phyloP scores from a whole-genome alignment of 2,797 vertebrate species.

The Chrysocyon brachyurus region DNA sequence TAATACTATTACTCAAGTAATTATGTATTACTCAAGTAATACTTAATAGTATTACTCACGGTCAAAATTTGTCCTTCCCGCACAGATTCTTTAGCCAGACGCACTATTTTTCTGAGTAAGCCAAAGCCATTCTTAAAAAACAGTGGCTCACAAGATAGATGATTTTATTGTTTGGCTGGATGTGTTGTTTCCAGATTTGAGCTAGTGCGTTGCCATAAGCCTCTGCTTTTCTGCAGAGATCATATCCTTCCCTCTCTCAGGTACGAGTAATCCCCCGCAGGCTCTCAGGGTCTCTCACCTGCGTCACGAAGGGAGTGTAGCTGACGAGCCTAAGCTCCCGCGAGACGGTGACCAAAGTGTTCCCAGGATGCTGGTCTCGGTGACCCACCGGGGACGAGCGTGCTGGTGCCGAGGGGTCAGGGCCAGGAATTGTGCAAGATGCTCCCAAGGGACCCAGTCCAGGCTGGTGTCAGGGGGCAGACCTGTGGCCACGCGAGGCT shows the following conservation, averaged over 20 bases:
- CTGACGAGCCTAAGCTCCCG: not conserved
- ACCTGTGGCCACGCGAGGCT: constrained; percentile 66
- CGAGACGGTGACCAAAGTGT: not conserved
- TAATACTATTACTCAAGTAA: no score
- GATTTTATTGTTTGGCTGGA: not conserved
- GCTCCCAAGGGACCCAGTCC: constrained; percentile 60
- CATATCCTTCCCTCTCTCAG: not conserved
- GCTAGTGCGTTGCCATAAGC: not conserved
- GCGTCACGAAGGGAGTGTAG: not conserved
- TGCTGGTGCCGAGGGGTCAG: not conserved
- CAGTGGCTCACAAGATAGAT: not conserved
- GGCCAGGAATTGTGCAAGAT: constrained; percentile 46
- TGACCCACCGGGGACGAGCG: not conserved
- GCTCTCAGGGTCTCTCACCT: not conserved
- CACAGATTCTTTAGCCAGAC: not conserved
- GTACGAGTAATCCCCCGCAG: not conserved
- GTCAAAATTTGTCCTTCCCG: not conserved
- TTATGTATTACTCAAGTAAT: no score
- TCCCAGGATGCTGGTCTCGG: not conserved
- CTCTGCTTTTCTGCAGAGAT: constrained; percentile 22
- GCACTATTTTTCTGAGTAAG: not conserved
- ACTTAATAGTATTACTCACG: not conserved
- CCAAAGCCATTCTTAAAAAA: not conserved
- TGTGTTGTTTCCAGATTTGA: not conserved
- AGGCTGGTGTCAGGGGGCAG: constrained; percentile 23